These are phyloP conservation scores for Streptopelia turtur DNA, from an alignment of 2,797 vertebrate species.

Conservation along the genomic window DNA sequence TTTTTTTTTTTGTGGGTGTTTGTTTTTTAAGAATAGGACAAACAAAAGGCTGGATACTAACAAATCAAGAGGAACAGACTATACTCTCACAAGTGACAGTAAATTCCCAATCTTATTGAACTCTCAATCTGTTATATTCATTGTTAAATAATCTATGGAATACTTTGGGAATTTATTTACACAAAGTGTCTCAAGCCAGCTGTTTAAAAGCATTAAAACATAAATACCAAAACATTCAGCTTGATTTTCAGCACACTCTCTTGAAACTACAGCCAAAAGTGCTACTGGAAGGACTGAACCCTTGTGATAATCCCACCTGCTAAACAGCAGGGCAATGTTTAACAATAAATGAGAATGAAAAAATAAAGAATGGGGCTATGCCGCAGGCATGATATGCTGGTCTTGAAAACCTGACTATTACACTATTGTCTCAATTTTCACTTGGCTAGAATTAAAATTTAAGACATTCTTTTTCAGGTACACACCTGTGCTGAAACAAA, in stretches of 20 bases:
- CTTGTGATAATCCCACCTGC: too few species aligned
- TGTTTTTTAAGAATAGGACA: not conserved
- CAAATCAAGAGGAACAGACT: not conserved
- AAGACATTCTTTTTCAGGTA: not conserved
- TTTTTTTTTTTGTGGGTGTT: too few species aligned
- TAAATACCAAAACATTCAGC: not conserved
- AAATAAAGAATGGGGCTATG: not conserved
- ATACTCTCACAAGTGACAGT: not conserved
- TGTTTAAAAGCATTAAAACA: not conserved
- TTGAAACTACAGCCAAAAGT: not conserved
- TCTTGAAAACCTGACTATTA: not conserved
- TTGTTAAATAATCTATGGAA: not conserved
- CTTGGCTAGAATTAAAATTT: not conserved
- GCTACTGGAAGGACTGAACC: not conserved
- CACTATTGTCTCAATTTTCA: not conserved
- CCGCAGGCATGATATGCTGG: not conserved
- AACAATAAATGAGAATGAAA: rapidly evolving
- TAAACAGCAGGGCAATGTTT: not conserved
- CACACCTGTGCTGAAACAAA: not conserved
- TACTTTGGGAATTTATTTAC: not conserved
- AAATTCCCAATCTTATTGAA: not conserved
- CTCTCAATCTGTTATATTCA: not conserved
- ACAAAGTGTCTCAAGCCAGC: not conserved
- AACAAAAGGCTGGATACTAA: not conserved
- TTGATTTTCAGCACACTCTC: not conserved